These are phyloP conservation scores for Xerus rutilus DNA, from an alignment of 2,797 vertebrate species.

Conservation along the genomic window DNA sequence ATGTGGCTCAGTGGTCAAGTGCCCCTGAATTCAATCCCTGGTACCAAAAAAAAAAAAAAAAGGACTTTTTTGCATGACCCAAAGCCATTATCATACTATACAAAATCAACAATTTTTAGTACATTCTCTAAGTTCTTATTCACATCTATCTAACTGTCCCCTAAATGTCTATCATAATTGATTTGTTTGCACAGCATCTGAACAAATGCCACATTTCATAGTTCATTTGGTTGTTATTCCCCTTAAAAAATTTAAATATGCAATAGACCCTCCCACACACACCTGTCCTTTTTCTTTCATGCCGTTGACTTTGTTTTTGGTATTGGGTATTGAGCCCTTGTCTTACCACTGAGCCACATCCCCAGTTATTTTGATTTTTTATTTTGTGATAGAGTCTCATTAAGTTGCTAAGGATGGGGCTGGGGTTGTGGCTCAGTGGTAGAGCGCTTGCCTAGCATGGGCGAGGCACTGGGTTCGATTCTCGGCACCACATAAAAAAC, in stretches of 20 bases:
- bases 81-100: background rate
- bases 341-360: background rate
- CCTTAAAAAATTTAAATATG: background rate
- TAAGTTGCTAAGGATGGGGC: too few relatives aligned
- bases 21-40: too few relatives aligned
- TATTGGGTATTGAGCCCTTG: too few relatives aligned
- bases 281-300: background rate
- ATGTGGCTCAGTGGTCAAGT: too few relatives aligned
- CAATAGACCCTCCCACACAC: too few relatives aligned
- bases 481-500: too few relatives aligned
- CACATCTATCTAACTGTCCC: background rate
- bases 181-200: background rate
- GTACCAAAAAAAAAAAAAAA: too few relatives aligned
- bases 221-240: background rate
- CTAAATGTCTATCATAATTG: slow-evolving; percentile 1
- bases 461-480: too few relatives aligned
- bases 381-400: too few relatives aligned
- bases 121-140: background rate
- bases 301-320: background rate
- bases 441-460: too few relatives aligned
- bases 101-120: background rate
- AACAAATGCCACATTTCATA: background rate
- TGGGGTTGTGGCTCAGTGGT: too few relatives aligned
- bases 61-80: background rate
- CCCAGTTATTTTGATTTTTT: background rate